Percentiles rank a stretch among this genome's conserved stretches.
phyloP scores from a whole-genome alignment of 2,113 vertebrate species.

The Albula goreensis region DNA sequence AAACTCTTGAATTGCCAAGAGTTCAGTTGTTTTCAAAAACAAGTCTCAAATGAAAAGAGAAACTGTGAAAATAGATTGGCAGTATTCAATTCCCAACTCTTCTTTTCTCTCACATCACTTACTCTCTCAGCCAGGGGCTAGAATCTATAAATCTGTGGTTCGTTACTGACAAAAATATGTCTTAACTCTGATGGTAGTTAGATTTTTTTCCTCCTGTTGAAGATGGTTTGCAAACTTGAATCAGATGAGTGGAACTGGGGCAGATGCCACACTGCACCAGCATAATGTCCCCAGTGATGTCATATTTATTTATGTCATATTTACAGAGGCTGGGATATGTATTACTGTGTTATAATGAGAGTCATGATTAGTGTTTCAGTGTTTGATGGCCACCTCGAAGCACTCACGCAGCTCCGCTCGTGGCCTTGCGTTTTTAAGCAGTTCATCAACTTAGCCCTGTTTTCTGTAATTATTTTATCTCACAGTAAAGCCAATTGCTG shows the following conservation, averaged over 20 bases:
- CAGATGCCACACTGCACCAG: background rate
- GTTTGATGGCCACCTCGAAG: background rate
- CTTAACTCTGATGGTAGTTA: background rate
- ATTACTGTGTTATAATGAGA: background rate
- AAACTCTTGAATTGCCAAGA: too few relatives aligned
- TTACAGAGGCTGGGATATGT: constrained; percentile 17
- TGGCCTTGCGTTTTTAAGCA: background rate
- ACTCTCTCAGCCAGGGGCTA: too few relatives aligned
- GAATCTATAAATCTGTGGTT: too few relatives aligned
- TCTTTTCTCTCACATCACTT: background rate
- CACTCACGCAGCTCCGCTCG: background rate
- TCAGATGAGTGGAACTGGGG: background rate
- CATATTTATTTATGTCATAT: constrained; percentile 14
- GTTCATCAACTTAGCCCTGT: background rate
- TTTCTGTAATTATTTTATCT: background rate
- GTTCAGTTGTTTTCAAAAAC: too few relatives aligned
- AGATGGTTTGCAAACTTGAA: background rate
- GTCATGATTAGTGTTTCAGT: background rate
- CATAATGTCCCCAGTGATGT: background rate
- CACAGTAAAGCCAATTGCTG: background rate
- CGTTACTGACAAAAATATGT: background rate
- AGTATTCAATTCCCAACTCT: background rate
- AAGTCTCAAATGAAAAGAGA: too few relatives aligned
- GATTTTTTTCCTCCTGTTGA: background rate
- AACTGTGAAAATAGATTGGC: too few relatives aligned